Evolutionary conservation across 2,113 vertebrate species (phyloP).

Genomic region (Lutjanus erythropterus): DNA sequence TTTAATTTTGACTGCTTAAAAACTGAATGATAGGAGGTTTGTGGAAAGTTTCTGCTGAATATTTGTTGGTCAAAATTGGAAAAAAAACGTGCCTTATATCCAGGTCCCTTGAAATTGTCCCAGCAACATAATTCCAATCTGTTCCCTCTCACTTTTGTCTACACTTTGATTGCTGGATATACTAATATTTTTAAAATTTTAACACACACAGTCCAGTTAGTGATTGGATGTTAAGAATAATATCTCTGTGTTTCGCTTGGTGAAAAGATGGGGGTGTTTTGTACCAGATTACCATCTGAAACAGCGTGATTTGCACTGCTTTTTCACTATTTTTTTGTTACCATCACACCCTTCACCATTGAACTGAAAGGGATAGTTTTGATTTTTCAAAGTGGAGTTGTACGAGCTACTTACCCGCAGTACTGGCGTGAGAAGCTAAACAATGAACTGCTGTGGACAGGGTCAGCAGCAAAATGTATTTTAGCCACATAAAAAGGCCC

Average conservation of each 20-base stretch:
- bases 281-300: slow-evolving; percentile 37
- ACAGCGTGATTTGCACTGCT: slow-evolving; percentile 71
- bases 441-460: no score
- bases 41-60: slow-evolving; percentile 33
- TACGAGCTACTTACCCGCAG: no score
- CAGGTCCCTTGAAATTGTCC: slow-evolving; percentile 56
- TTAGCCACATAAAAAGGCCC: no score
- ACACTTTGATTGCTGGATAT: slow-evolving; percentile 45
- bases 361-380: no score
- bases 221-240: slow-evolving; percentile 30
- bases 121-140: slow-evolving; percentile 36
- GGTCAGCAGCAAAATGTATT: no score
- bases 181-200: slow-evolving; percentile 51
- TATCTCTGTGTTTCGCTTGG: slow-evolving; percentile 34
- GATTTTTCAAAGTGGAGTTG: no score
- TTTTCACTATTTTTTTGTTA: slow-evolving; percentile 32
- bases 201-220: slow-evolving; percentile 31
- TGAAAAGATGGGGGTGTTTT: neutral
- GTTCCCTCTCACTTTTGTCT: slow-evolving; percentile 40
- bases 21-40: slow-evolving; percentile 12
- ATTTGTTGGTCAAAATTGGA: slow-evolving; percentile 42
- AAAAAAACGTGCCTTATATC: slow-evolving; percentile 79
- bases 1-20: slow-evolving; percentile 31
- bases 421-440: no score
- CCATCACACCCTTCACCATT: slow-evolving; percentile 33